Evolutionary conservation across 2,888 invertebrate genomes (phyloP).

Genomic region (Lamellibrachia columna): DNA sequence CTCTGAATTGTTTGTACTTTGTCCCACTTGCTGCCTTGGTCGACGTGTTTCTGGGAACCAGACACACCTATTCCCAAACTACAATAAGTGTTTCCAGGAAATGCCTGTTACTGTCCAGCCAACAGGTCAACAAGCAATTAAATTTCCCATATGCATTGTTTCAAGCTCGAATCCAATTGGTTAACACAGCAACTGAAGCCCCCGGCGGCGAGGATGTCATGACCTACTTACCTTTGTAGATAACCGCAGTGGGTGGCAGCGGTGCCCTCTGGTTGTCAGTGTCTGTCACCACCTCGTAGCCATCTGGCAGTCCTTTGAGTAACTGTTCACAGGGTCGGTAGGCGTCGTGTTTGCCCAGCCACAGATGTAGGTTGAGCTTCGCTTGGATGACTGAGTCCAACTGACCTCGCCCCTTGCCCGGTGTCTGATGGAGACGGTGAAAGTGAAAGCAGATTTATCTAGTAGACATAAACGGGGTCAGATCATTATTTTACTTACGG

Average conservation of each 20-base stretch:
- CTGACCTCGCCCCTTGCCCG: conserved; percentile 41
- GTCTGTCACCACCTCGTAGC: conserved; percentile 38
- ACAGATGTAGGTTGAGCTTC: conserved; percentile 44
- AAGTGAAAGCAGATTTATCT: neutral
- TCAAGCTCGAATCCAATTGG: no score
- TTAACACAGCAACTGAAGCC: no score
- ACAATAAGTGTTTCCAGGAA: no score
- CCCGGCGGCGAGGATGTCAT: neutral
- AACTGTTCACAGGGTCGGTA: conserved; percentile 32
- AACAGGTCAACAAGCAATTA: no score
- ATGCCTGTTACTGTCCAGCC: no score
- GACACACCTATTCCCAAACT: no score
- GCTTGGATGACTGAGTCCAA: conserved; percentile 44
- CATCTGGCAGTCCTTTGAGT: conserved; percentile 40
- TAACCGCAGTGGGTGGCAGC: conserved; percentile 38
- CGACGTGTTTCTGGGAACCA: no score
- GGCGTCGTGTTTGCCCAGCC: conserved; percentile 41
- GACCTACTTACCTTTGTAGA: conserved; percentile 41
- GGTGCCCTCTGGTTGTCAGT: conserved; percentile 19
- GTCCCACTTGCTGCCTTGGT: no score
- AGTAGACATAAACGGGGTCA: no score
- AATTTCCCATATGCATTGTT: no score
- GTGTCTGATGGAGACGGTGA: conserved; percentile 37
- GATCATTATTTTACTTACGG: no score
- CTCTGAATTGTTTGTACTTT: no score